phyloP scores from a whole-genome alignment of 2,797 vertebrate species.

The Tragelaphus oryx region DNA sequence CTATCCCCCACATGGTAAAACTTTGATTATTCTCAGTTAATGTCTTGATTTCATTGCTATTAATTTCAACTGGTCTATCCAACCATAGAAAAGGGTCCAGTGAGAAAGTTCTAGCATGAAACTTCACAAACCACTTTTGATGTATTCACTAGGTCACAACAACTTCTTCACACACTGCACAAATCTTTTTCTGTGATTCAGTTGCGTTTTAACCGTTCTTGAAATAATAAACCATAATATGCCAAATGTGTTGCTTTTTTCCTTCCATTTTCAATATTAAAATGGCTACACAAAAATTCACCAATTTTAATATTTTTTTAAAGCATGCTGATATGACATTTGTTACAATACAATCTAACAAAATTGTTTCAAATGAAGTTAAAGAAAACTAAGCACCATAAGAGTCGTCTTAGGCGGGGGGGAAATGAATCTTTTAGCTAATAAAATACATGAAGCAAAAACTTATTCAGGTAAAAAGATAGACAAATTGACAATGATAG shows the following conservation, averaged over 20 bases:
- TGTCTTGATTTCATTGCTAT: background rate
- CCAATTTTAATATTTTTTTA: background rate
- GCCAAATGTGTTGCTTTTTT: background rate
- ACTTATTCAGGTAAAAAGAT: background rate
- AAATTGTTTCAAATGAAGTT: background rate
- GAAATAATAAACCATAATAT: background rate
- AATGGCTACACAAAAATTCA: background rate
- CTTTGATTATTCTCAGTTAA: background rate
- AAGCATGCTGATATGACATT: background rate
- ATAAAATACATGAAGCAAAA: background rate
- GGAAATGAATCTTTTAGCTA: background rate
- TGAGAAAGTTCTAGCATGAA: background rate
- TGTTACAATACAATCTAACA: background rate
- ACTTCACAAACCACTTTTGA: background rate
- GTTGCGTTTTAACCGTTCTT: background rate
- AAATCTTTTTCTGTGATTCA: background rate
- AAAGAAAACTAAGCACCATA: background rate
- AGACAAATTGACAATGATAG: background rate
- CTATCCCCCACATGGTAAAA: background rate
- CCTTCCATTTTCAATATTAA: background rate
- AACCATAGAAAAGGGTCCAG: background rate
- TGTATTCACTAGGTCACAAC: fast-evolving
- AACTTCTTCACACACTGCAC: background rate
- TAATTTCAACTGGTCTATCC: background rate
- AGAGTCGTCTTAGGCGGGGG: background rate